A percentile compares a stretch with the other conserved stretches of the same genome.
Evolutionary conservation across 2,888 invertebrate genomes (phyloP).

Genomic region (Arrhopalites spinosus): DNA sequence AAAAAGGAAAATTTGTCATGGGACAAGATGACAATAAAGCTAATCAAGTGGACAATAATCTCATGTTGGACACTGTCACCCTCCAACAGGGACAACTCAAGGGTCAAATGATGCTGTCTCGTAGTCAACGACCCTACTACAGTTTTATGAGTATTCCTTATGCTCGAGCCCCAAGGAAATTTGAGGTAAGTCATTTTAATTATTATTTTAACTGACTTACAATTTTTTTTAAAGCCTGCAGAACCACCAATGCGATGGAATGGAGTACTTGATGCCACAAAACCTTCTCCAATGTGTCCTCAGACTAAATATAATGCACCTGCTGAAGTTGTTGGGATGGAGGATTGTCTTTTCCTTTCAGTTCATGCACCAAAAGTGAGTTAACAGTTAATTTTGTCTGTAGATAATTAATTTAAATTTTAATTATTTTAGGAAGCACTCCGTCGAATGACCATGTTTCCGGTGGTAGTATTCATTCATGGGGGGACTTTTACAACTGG

Average conservation of each 20-base stretch:
- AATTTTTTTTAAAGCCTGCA: not conserved
- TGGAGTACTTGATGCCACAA: conserved; percentile 16
- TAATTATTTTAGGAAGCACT: not conserved
- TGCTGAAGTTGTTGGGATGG: conserved; percentile 1
- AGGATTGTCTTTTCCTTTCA: conserved; percentile 18
- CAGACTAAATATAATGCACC: not conserved
- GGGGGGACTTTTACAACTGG: not conserved
- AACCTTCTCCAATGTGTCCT: conserved; percentile 13
- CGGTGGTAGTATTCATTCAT: not conserved
- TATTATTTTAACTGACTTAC: not conserved
- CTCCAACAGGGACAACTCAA: not conserved
- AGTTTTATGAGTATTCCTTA: conserved; percentile 12
- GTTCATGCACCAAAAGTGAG: conserved; percentile 18
- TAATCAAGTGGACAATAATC: too few relatives aligned
- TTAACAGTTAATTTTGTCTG: too few relatives aligned
- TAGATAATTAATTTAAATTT: not conserved
- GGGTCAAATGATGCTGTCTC: not conserved
- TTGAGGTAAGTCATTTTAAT: not conserved
- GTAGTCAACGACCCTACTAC: not conserved
- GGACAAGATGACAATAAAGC: too few relatives aligned
- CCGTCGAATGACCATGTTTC: not conserved
- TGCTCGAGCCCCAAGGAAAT: not conserved
- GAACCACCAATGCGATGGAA: conserved; percentile 8
- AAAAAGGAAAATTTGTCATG: too few relatives aligned
- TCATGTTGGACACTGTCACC: too few relatives aligned